A percentile compares a stretch with the other conserved stretches of the same genome.
phyloP scores from a whole-genome alignment of 2,888 invertebrate genomes.

The Apodemia duryi region DNA sequence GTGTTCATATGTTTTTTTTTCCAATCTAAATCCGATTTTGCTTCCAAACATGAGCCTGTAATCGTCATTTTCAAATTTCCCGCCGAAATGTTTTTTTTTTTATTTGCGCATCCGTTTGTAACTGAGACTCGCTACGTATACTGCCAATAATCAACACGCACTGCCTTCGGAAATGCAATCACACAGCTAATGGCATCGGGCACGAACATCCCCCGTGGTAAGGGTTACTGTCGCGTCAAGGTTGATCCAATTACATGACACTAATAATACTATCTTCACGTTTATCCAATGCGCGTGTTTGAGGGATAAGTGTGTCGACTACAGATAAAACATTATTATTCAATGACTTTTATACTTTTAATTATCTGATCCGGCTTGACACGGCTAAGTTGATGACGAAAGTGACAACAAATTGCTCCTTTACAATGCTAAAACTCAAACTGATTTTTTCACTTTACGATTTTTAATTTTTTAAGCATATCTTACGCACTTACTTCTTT shows the following conservation, averaged over 20 bases:
- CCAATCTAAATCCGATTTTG: no score
- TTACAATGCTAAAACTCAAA: no score
- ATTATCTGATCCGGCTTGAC: no score
- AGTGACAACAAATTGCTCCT: no score
- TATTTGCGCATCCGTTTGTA: slow-evolving; percentile 1
- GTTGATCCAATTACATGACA: slow-evolving; percentile 69
- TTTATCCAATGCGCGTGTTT: slow-evolving; percentile 28
- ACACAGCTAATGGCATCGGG: slow-evolving; percentile 41
- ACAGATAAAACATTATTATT: slow-evolving; percentile 7
- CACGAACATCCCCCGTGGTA: slow-evolving; percentile 48
- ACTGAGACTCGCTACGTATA: slow-evolving; percentile 24
- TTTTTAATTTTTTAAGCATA: no score
- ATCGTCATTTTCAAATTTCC: slow-evolving; percentile 26
- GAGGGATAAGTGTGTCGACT: slow-evolving; percentile 19
- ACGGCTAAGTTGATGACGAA: no score
- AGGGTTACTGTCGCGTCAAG: slow-evolving; percentile 70
- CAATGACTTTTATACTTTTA: neutral
- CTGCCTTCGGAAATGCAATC: slow-evolving; percentile 54
- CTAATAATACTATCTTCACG: slow-evolving; percentile 48
- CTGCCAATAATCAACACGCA: slow-evolving; percentile 33
- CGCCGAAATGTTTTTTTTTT: slow-evolving; percentile 30
- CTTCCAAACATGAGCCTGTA: slow-evolving; percentile 76
- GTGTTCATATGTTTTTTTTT: no score
- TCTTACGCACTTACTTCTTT: no score
- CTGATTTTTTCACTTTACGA: no score